A percentile compares a stretch with the other conserved stretches of the same genome.
Evolutionary conservation across 2,113 vertebrate species (phyloP).

Genomic region (Clarias macrocephalus): DNA sequence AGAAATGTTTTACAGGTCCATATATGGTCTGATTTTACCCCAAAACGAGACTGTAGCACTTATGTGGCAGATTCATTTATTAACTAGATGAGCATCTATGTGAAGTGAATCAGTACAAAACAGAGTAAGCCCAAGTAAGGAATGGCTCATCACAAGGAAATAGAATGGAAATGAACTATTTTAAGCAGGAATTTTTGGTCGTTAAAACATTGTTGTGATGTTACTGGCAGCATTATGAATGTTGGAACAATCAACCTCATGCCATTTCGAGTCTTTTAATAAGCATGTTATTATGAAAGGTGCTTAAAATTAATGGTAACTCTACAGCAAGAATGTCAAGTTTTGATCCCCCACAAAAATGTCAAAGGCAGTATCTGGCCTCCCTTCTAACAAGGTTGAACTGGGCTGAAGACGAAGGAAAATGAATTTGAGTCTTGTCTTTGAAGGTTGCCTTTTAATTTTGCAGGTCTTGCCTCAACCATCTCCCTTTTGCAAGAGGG

Average conservation of each 20-base stretch:
- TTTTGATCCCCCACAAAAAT: constrained; percentile 1
- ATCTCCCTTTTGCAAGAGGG: constrained; percentile 32
- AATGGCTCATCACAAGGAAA: neutral
- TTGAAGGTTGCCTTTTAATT: constrained; percentile 50
- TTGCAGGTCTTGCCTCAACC: constrained; percentile 45
- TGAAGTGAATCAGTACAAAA: neutral
- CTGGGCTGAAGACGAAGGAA: constrained; percentile 37
- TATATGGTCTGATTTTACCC: neutral
- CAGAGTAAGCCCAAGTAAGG: neutral
- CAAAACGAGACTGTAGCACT: neutral
- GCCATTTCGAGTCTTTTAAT: neutral
- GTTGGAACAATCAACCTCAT: neutral
- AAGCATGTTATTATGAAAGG: neutral
- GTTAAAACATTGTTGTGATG: no score
- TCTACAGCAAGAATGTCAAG: constrained; percentile 17
- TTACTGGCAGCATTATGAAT: no score
- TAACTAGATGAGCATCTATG: neutral
- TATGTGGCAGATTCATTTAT: neutral
- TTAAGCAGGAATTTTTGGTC: no score
- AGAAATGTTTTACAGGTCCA: neutral
- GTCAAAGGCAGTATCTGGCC: constrained; percentile 10
- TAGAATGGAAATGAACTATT: neutral
- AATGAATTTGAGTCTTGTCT: constrained; percentile 44
- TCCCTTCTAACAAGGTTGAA: constrained; percentile 39
- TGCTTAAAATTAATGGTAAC: neutral